Base-by-base conservation (phyloP, 2,113 vertebrate species). In the Meleagris gallopavo region DNA sequence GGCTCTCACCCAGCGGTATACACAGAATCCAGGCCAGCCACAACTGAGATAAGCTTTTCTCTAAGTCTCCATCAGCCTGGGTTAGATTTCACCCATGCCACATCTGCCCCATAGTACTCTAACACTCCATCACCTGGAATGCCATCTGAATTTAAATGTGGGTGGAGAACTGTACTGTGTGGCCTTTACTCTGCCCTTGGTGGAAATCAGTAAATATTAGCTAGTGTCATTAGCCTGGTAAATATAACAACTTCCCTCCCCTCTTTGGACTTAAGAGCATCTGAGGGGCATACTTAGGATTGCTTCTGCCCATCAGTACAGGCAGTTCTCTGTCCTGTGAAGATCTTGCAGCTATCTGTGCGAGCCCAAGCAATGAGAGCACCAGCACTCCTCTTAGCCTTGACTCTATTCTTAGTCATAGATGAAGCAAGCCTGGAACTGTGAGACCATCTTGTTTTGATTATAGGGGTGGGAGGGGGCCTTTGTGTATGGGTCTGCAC, bases 151-250 rank as follows among this genome's bases (percentile, higher is more conserved):
- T 29, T n/a, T 40, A 83, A 29, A 38, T 21, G 64, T 74, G 50
- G 29, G 60, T 69, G 67, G 78, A 78, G 29, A 62, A n/a, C 29
- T 62, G 83, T 40, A 29, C 36, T 50, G 0, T 12, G 50, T 86
- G 83, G 50, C 93, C 91, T 96, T 97, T 62, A 86, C 74, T 90
- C 62, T 83, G 78, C 15, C 74, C 18, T 8, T 92, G 65, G 34
- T 86, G 27, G 69, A 61, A 60, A 20, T 25, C 78, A 89, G 93
- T 94, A 95, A 97, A 97, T 95, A 97, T 93, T 95, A 89, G 61
- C 88, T 85, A 13, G 65, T 38, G 96, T 96, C 95, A 83, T 88
- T 79, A 90, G 57, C 83, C 88, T 88, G 45, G 48, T 38, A 67
- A 45, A 88, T 78, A 52, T 45, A 69, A 36, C 13, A 82, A 17